A percentile compares a stretch with the other conserved stretches of the same genome.
Conservation (phyloP, 1,140 invertebrate species). For the Tetramorium alpestre region DNA sequence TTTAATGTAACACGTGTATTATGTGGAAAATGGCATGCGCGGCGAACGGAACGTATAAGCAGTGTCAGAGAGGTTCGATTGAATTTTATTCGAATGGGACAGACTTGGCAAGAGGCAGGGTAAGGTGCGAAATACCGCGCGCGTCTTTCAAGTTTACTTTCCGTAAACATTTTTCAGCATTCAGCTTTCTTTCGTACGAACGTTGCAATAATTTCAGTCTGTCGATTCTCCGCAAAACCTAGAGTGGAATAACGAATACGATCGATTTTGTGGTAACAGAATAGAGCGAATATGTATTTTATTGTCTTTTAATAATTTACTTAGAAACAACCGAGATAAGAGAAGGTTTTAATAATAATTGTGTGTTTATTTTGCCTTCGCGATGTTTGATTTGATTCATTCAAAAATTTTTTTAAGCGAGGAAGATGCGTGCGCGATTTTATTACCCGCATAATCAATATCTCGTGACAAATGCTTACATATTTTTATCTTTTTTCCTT, state of each 20-base stretch:
- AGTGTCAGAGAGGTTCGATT: conserved; percentile 9
- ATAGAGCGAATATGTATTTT: conserved; percentile 1
- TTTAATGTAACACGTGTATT: conserved; percentile 45
- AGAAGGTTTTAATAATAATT: background rate
- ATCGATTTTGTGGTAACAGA: background rate
- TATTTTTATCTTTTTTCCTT: background rate
- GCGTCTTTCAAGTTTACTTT: conserved; percentile 4
- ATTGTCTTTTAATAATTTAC: background rate
- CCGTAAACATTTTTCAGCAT: conserved; percentile 25
- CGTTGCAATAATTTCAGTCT: conserved; percentile 3
- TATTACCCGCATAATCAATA: background rate
- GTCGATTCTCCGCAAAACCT: background rate
- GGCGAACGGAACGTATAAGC: background rate
- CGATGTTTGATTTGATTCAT: background rate
- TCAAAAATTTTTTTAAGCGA: background rate
- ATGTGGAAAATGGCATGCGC: conserved; percentile 16
- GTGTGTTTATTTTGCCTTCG: background rate
- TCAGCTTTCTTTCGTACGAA: background rate
- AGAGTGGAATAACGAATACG: background rate
- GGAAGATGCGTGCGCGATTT: background rate
- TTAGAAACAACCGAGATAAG: background rate
- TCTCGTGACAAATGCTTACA: background rate
- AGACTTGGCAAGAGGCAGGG: background rate
- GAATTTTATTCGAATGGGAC: conserved; percentile 18
- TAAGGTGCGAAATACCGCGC: background rate